phyloP scores from a whole-genome alignment of 2,888 invertebrate species.

The Helleia helle region DNA sequence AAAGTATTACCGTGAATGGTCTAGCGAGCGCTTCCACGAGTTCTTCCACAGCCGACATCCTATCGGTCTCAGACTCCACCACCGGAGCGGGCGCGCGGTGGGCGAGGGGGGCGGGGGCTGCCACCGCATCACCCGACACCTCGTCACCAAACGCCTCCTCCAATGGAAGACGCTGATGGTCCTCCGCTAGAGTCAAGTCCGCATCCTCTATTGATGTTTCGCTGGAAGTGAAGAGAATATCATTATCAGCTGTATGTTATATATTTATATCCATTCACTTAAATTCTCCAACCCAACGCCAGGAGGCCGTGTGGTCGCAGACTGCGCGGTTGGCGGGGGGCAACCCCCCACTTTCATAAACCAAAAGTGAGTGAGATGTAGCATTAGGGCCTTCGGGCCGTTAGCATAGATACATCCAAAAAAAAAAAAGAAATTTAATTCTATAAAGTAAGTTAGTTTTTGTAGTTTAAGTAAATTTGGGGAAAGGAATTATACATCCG shows the following conservation, averaged over 20 bases:
- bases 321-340: no score
- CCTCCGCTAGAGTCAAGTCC: conserved; percentile 37
- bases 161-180: conserved; percentile 47
- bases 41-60: conserved; percentile 55
- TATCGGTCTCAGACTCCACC: conserved; percentile 43
- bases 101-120: conserved; percentile 57
- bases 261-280: no score
- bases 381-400: no score
- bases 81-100: conserved; percentile 53
- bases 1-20: conserved; percentile 64
- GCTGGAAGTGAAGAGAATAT: conserved; percentile 24
- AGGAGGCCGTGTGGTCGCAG: no score
- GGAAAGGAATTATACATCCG: no score
- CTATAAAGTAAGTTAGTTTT: no score
- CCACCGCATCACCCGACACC: conserved; percentile 52
- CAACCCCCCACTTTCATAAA: no score
- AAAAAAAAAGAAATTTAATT: no score
- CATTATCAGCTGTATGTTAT: neutral
- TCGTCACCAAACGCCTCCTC: conserved; percentile 63
- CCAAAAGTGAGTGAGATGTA: no score
- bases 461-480: no score
- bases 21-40: conserved; percentile 59
- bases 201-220: conserved; percentile 56
- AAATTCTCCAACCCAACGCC: no score
- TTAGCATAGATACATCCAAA: no score